These are phyloP conservation scores for Sebastes fasciatus DNA, from an alignment of 2,113 vertebrate genomes.

Conservation along the genomic window DNA sequence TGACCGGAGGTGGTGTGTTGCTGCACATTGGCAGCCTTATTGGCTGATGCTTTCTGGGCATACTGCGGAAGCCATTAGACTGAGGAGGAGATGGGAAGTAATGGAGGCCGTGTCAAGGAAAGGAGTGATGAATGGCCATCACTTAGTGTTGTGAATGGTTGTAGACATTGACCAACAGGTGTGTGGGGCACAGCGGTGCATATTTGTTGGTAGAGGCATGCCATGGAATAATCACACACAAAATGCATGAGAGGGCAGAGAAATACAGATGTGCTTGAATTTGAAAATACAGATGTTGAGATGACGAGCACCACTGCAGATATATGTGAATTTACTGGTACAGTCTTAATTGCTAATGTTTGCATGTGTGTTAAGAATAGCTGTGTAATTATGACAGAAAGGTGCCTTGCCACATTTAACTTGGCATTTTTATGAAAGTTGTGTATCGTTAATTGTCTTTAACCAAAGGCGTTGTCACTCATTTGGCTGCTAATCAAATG, in stretches of 20 bases:
- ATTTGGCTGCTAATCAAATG: too few species aligned
- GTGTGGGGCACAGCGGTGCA: conserved; percentile 19
- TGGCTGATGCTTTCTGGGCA: conserved; percentile 52
- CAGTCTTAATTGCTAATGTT: not conserved
- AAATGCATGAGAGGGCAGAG: not conserved
- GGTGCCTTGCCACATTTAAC: too few species aligned
- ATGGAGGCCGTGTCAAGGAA: conserved; percentile 59
- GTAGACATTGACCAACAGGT: conserved; percentile 18
- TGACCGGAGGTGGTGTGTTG: conserved; percentile 61
- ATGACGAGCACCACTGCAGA: not conserved
- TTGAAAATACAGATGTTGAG: not conserved
- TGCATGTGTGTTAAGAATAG: not conserved
- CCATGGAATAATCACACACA: conserved; percentile 51
- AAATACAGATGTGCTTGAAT: not conserved
- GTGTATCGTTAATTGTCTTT: too few species aligned
- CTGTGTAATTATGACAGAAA: not conserved
- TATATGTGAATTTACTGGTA: not conserved
- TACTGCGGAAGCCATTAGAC: conserved; percentile 70
- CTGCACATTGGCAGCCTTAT: conserved; percentile 68
- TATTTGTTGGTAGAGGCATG: conserved; percentile 40
- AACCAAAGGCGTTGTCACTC: too few species aligned
- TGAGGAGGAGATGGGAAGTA: conserved; percentile 47
- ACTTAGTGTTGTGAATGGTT: conserved; percentile 40
- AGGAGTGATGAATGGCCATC: conserved; percentile 60
- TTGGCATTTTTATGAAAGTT: too few species aligned